Conservation (phyloP, 2,797 vertebrate species). For the Oceanodroma leucorhoa region DNA sequence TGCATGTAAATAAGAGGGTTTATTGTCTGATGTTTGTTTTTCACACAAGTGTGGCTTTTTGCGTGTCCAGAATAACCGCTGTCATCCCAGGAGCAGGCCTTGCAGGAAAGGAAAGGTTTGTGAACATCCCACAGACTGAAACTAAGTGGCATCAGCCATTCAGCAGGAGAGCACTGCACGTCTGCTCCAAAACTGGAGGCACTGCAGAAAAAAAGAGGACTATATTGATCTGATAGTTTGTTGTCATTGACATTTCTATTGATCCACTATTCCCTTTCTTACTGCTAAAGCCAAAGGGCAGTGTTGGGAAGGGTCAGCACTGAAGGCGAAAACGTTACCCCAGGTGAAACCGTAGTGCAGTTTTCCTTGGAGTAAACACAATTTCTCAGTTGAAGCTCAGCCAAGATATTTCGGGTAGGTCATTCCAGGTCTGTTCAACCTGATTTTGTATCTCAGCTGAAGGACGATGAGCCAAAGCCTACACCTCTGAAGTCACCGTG, state of each 20-base stretch:
- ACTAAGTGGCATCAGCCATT: not conserved
- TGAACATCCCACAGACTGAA: not conserved
- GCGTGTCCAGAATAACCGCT: not conserved
- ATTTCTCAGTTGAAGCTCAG: not conserved
- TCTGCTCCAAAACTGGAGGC: not conserved
- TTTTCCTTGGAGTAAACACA: not conserved
- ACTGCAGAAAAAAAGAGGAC: not conserved
- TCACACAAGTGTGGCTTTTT: not conserved
- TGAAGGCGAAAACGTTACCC: not conserved
- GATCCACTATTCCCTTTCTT: not conserved
- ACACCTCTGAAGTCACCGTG: not conserved
- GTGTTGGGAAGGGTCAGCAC: not conserved
- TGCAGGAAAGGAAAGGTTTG: not conserved
- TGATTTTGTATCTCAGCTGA: constrained; percentile 32
- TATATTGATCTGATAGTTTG: not conserved
- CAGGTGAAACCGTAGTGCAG: not conserved
- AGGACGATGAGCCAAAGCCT: constrained; percentile 21
- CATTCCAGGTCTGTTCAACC: constrained; percentile 2
- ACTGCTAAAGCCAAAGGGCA: not conserved
- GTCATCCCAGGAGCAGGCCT: not conserved
- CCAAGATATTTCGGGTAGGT: not conserved
- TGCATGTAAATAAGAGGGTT: constrained; percentile 7
- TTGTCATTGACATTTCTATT: not conserved
- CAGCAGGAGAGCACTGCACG: not conserved
- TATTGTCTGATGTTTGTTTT: constrained; percentile 40